Conservation (phyloP, 2,888 invertebrate species). For the Dryadula phaetusa region DNA sequence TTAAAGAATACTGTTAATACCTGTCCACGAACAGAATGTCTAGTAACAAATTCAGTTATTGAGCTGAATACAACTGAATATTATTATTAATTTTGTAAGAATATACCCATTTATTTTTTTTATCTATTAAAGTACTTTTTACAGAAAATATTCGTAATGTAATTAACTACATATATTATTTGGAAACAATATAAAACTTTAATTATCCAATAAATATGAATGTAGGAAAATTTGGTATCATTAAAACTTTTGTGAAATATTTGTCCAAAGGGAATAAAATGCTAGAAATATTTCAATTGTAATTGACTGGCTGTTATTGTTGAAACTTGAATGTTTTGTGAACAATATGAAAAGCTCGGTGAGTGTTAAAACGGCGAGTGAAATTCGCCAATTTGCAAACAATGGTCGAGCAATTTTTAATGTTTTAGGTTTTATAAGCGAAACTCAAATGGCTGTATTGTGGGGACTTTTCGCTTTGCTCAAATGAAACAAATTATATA, state of each 20-base stretch:
- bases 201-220: not conserved
- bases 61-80: too few species aligned
- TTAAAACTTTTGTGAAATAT: slow-evolving; percentile 13
- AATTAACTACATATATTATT: not conserved
- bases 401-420: slow-evolving; percentile 41
- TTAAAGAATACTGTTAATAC: too few species aligned
- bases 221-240: not conserved
- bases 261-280: slow-evolving; percentile 24
- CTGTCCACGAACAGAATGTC: too few species aligned
- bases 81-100: too few species aligned
- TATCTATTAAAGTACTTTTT: not conserved
- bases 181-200: not conserved
- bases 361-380: slow-evolving; percentile 39
- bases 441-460: slow-evolving; percentile 27
- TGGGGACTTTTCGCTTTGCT: not conserved
- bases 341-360: slow-evolving; percentile 41
- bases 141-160: not conserved
- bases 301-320: slow-evolving; percentile 42
- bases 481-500: slow-evolving; percentile 13
- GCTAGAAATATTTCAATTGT: slow-evolving; percentile 35
- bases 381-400: slow-evolving; percentile 44
- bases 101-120: not conserved
- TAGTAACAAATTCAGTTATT: too few species aligned
- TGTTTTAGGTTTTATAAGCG: slow-evolving; percentile 41
- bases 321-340: slow-evolving; percentile 41